These are phyloP conservation scores for Cephus nigrinus DNA, from an alignment of 2,888 invertebrate species.

Conservation along the genomic window DNA sequence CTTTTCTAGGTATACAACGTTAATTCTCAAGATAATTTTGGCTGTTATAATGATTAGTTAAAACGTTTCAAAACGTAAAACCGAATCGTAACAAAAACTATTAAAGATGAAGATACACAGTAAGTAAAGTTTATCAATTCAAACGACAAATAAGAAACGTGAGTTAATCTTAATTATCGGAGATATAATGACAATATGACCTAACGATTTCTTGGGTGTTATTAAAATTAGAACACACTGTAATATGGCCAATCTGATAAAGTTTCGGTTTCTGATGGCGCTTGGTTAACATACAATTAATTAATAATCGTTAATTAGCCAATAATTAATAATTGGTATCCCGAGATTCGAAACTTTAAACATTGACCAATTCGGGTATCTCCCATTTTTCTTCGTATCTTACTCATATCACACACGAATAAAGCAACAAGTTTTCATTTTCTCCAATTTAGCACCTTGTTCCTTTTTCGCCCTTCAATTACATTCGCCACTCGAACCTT, in stretches of 20 bases:
- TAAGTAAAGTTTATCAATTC: background rate
- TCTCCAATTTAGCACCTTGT: background rate
- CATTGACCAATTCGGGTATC: conserved; percentile 28
- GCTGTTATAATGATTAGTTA: background rate
- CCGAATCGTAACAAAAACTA: background rate
- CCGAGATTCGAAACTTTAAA: conserved; percentile 37
- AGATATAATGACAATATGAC: too few species aligned
- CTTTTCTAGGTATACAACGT: background rate
- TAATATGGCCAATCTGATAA: background rate
- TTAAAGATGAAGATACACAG: background rate
- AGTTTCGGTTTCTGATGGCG: background rate
- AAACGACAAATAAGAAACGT: background rate
- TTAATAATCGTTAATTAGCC: background rate
- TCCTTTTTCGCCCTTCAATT: background rate
- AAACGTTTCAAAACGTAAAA: background rate
- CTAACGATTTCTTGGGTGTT: background rate
- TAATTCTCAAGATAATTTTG: background rate
- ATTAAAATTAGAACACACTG: background rate
- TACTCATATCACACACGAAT: background rate
- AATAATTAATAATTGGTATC: conserved; percentile 28
- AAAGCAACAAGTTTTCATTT: background rate
- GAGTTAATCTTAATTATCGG: too few species aligned
- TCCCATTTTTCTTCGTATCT: background rate
- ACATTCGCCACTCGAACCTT: conserved; percentile 6
- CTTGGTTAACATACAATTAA: background rate